phyloP scores from a whole-genome alignment of 2,888 invertebrate species.

The Ophioninae sp. region DNA sequence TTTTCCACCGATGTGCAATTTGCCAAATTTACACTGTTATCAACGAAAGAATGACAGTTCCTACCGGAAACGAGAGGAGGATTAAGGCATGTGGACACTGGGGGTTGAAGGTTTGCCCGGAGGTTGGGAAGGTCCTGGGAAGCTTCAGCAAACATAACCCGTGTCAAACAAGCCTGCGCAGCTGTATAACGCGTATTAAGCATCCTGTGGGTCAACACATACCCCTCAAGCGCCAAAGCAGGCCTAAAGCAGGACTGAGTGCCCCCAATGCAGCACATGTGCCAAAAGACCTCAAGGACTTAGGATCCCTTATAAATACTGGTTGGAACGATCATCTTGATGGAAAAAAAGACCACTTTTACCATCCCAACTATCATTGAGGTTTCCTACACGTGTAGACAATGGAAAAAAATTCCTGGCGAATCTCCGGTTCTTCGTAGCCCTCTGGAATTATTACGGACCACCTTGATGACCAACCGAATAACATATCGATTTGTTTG shows the following conservation, averaged over 20 bases:
- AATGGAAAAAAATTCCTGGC: neutral
- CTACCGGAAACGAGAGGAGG: too few species aligned
- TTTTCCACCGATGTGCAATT: too few species aligned
- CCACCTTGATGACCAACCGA: neutral
- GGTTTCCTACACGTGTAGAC: neutral
- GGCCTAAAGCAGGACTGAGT: constrained; percentile 2
- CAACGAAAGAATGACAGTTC: too few species aligned
- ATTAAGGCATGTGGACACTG: neutral
- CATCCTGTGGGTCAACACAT: constrained; percentile 30
- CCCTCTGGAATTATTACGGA: neutral
- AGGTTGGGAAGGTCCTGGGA: constrained; percentile 4
- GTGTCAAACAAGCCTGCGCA: constrained; percentile 46
- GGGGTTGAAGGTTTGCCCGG: neutral
- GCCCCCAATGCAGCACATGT: neutral
- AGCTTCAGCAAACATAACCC: constrained; percentile 33
- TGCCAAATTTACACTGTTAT: too few species aligned
- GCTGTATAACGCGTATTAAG: constrained; percentile 32
- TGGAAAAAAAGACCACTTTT: neutral
- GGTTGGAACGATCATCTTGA: neutral
- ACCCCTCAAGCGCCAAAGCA: neutral
- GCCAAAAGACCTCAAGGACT: neutral
- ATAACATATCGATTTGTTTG: neutral
- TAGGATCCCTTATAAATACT: neutral
- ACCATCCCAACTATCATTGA: neutral
- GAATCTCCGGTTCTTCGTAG: neutral